phyloP scores from a whole-genome alignment of 2,113 vertebrate species.

The Dicrurus megarhynchus region DNA sequence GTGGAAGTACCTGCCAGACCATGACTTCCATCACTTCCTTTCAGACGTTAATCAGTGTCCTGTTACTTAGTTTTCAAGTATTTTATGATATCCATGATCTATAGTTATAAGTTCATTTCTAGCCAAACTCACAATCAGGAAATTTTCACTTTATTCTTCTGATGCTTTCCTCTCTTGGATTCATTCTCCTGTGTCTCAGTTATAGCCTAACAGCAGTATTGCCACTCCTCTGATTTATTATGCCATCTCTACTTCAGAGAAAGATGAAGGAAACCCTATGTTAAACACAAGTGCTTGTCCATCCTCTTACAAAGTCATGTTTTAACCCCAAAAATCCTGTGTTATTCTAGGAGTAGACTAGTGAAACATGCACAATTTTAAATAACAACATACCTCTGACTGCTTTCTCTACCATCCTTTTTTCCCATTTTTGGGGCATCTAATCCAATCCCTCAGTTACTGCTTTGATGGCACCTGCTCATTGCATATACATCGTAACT shows the following conservation, averaged over 20 bases:
- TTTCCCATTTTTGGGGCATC: not conserved
- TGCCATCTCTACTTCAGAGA: not conserved
- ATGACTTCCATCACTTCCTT: constrained; percentile 18
- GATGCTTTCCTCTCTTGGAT: not conserved
- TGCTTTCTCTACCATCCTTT: not conserved
- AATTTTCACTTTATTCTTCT: not conserved
- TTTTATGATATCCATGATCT: not conserved
- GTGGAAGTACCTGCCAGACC: not conserved
- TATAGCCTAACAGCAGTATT: not conserved
- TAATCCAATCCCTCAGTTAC: not conserved
- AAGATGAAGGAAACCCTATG: not conserved
- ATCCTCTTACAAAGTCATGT: not conserved
- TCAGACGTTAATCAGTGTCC: not conserved
- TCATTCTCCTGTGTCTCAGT: not conserved
- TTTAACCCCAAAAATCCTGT: not conserved
- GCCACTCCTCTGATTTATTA: not conserved
- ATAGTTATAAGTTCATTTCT: not conserved
- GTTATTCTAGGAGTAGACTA: not conserved
- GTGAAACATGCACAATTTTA: not conserved
- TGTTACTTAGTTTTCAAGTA: constrained; percentile 3
- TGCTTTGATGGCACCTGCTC: not conserved
- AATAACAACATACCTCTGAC: not conserved
- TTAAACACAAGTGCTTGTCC: not conserved
- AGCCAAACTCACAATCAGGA: not conserved
- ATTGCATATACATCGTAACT: not conserved